phyloP scores from a whole-genome alignment of 2,797 vertebrate species.

The Chanos chanos region DNA sequence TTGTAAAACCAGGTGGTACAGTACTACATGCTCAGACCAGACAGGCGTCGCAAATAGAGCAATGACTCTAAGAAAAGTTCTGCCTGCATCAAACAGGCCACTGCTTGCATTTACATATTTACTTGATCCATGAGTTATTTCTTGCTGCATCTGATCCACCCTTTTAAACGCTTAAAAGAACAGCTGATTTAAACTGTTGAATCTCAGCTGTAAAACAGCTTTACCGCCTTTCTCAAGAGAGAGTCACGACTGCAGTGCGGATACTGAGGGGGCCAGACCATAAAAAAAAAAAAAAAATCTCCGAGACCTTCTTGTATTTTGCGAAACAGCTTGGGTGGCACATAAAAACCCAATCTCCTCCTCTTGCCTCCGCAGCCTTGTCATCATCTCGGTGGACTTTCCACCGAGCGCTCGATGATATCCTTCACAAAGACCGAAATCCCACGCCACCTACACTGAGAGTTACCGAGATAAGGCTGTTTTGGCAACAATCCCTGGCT shows the following conservation, averaged over 20 bases:
- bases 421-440: slow-evolving; percentile 14
- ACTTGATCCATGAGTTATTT: too few relatives aligned
- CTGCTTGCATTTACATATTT: too few relatives aligned
- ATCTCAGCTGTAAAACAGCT: too few relatives aligned
- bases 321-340: background rate
- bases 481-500: slow-evolving; percentile 48
- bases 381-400: slow-evolving; percentile 37
- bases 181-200: background rate
- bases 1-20: too few relatives aligned
- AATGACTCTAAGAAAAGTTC: too few relatives aligned
- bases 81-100: too few relatives aligned
- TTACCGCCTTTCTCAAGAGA: too few relatives aligned
- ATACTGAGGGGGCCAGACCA: background rate
- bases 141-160: too few relatives aligned
- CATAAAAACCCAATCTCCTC: slow-evolving; percentile 4
- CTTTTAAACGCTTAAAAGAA: too few relatives aligned
- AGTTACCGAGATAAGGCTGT: slow-evolving; percentile 45
- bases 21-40: too few relatives aligned
- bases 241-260: slow-evolving; percentile 20
- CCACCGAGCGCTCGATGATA: slow-evolving; percentile 26
- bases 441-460: slow-evolving; percentile 1
- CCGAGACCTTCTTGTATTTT: background rate
- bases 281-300: slow-evolving; percentile 1
- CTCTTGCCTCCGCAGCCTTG: slow-evolving; percentile 27
- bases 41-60: too few relatives aligned